A percentile compares a stretch with the other conserved stretches of the same genome.
These are phyloP conservation scores for Ptychodera flava DNA, from an alignment of 35 echinoderm and acorn worm species.

Conservation along the genomic window DNA sequence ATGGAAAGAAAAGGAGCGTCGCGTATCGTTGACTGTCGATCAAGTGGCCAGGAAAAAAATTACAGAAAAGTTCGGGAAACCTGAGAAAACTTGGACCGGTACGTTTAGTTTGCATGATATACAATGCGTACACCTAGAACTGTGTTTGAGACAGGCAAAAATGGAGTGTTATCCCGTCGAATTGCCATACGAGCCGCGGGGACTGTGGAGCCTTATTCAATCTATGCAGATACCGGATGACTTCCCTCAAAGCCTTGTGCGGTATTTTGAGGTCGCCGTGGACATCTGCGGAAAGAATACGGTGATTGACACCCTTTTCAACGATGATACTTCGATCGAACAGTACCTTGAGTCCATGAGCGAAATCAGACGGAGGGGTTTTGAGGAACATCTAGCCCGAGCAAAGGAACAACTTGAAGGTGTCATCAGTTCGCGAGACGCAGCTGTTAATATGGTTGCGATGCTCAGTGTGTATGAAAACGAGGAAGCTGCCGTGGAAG, in stretches of 20 bases:
- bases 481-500: background rate
- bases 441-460: background rate
- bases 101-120: background rate
- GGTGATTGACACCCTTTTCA: background rate
- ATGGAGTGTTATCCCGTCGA: background rate
- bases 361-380: background rate
- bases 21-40: background rate
- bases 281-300: background rate
- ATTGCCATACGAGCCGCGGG: background rate
- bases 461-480: background rate
- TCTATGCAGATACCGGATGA: background rate
- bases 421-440: background rate
- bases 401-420: background rate
- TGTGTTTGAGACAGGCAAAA: background rate
- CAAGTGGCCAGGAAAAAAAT: background rate
- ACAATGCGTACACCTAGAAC: background rate
- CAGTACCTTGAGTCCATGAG: background rate
- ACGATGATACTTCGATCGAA: background rate
- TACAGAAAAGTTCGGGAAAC: background rate
- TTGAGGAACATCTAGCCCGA: background rate
- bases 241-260: background rate
- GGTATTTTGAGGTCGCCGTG: background rate
- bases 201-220: background rate
- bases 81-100: background rate
- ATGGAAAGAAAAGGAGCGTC: background rate